These are phyloP conservation scores for Mythimna lalbum DNA, from an alignment of 2,888 invertebrate species.

Conservation along the genomic window DNA sequence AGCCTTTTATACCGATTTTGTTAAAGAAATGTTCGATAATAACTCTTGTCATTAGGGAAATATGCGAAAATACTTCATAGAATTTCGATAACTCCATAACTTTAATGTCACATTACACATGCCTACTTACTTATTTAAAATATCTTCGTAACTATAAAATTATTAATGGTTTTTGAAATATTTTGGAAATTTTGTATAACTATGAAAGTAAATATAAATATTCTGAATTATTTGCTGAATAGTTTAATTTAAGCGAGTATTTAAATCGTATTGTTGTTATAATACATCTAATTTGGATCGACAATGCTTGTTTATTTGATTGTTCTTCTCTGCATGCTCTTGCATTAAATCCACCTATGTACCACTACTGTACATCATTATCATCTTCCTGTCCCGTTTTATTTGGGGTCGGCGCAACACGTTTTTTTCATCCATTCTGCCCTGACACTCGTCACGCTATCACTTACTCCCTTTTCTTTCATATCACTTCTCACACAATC, in stretches of 20 bases:
- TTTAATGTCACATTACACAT: background rate
- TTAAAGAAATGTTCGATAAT: background rate
- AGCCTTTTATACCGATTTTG: conserved; percentile 14
- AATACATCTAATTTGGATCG: background rate
- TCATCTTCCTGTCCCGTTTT: no score
- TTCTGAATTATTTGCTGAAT: background rate
- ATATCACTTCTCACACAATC: no score
- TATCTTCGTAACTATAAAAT: no score
- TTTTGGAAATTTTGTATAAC: background rate
- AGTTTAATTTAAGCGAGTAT: background rate
- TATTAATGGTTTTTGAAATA: background rate
- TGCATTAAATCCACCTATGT: no score
- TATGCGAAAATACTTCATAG: background rate
- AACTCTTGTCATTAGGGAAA: background rate
- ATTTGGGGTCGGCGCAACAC: no score
- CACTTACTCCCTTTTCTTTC: no score
- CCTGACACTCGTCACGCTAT: no score
- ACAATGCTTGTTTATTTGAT: background rate
- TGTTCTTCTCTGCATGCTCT: conserved; percentile 1
- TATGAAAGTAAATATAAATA: background rate
- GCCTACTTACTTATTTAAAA: background rate
- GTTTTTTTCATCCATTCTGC: no score
- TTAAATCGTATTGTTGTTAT: background rate
- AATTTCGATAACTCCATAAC: background rate
- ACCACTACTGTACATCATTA: no score